Percentiles rank a stretch among this genome's conserved stretches.
Evolutionary conservation across 2,797 vertebrate species (phyloP).

Genomic region (Rhynchotus rufescens): DNA sequence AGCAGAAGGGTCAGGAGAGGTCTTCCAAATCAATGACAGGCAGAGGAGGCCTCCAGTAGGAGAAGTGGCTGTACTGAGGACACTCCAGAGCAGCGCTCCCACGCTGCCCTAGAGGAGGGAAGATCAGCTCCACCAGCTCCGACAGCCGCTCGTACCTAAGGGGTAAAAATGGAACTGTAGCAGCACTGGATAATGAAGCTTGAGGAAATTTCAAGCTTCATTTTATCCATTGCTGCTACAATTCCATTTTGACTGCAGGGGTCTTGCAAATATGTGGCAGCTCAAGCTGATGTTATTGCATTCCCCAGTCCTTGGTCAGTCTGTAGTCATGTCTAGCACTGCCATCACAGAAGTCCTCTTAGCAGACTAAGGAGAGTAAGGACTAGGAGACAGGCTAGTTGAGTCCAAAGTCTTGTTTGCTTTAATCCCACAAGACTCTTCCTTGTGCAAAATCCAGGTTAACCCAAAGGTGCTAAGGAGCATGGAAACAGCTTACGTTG

Average conservation of each 20-base stretch:
- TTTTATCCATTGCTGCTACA: too few species aligned
- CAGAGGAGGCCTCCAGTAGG: slow-evolving; percentile 86
- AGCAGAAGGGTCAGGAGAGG: not conserved
- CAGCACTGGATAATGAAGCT: not conserved
- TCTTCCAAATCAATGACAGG: slow-evolving; percentile 38
- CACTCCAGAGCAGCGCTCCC: slow-evolving; percentile 73
- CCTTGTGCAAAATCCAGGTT: not conserved
- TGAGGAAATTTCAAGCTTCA: not conserved
- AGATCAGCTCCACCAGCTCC: slow-evolving; percentile 92
- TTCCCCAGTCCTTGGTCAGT: too few species aligned
- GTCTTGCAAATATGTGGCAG: not conserved
- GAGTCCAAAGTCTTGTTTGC: not conserved
- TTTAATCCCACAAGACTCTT: not conserved
- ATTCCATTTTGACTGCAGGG: too few species aligned
- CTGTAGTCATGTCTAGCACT: not conserved
- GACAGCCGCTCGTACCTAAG: slow-evolving; percentile 87
- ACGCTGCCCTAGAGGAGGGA: slow-evolving; percentile 82
- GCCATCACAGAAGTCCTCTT: not conserved
- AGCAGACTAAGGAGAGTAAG: too few species aligned
- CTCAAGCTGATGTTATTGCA: not conserved
- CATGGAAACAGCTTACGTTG: slow-evolving; percentile 84
- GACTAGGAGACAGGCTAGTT: not conserved
- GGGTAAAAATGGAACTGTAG: not conserved
- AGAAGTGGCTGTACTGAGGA: slow-evolving; percentile 88
- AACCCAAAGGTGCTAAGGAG: not conserved